Conservation (phyloP, 2,888 invertebrate species). For the Cryptocephalus primarius region DNA sequence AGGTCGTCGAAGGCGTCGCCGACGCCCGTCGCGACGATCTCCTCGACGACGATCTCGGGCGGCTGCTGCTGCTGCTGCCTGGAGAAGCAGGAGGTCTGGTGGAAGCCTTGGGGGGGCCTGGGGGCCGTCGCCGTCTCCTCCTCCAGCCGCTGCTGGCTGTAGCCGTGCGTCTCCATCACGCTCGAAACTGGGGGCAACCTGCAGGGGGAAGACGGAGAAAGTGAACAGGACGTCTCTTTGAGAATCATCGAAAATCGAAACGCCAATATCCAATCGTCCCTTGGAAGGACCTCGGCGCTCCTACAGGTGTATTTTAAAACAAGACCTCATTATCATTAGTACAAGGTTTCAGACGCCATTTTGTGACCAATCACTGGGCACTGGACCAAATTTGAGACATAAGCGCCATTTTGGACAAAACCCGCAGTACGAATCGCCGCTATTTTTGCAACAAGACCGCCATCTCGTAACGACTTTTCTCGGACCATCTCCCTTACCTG, state of each 20-base stretch:
- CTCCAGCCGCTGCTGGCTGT: slow-evolving; percentile 29
- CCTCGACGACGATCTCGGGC: slow-evolving; percentile 44
- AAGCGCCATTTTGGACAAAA: neutral
- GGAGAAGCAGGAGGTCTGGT: neutral
- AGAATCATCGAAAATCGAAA: neutral
- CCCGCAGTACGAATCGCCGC: too few species aligned
- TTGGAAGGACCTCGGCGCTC: neutral
- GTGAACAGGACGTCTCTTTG: neutral
- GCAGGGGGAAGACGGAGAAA: neutral
- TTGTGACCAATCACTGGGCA: too few species aligned
- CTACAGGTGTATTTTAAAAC: neutral
- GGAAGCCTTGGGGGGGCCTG: too few species aligned
- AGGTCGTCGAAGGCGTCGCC: slow-evolving; percentile 46
- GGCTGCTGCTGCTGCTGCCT: slow-evolving; percentile 12
- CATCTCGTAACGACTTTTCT: neutral
- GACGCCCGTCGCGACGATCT: slow-evolving; percentile 29
- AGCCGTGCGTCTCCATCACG: slow-evolving; percentile 32
- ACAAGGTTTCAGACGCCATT: too few species aligned
- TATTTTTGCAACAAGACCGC: too few species aligned
- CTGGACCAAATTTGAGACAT: neutral
- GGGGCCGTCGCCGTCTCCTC: slow-evolving; percentile 5
- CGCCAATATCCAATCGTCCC: too few species aligned
- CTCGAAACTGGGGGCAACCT: slow-evolving; percentile 31
- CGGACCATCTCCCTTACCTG: slow-evolving; percentile 14
- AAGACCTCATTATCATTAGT: neutral